These are phyloP conservation scores for Orius insidiosus DNA, from an alignment of 1,140 invertebrate genomes.

Conservation along the genomic window DNA sequence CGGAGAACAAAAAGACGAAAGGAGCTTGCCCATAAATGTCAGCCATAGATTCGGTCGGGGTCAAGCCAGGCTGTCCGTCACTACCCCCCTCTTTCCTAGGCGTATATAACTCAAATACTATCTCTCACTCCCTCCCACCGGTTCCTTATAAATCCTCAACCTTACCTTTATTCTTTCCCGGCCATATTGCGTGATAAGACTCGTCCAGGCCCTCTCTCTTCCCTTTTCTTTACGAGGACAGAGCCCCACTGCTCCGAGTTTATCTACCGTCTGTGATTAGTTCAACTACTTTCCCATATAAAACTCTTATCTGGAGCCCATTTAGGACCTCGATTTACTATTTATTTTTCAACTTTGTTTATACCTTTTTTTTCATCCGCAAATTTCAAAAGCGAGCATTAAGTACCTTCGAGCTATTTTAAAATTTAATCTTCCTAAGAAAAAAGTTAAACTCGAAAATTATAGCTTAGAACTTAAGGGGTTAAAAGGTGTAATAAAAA, in stretches of 20 bases:
- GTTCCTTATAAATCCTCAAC: slow-evolving; percentile 9
- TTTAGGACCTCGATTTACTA: too few relatives aligned
- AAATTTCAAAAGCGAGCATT: too few relatives aligned
- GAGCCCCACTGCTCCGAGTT: background rate
- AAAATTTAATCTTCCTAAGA: too few relatives aligned
- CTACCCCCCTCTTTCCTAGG: background rate
- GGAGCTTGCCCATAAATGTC: slow-evolving; percentile 12
- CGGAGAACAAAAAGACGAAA: slow-evolving; percentile 10
- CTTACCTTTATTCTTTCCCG: slow-evolving; percentile 12
- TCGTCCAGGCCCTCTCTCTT: slow-evolving; percentile 7
- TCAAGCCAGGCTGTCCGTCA: slow-evolving; percentile 13
- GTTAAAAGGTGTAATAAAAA: too few relatives aligned
- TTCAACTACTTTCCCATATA: too few relatives aligned
- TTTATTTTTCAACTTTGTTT: too few relatives aligned
- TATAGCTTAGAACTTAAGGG: too few relatives aligned
- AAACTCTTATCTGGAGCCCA: too few relatives aligned
- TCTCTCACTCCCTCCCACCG: slow-evolving; percentile 2
- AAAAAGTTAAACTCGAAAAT: too few relatives aligned
- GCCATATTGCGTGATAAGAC: slow-evolving; percentile 14
- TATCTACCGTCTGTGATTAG: too few relatives aligned
- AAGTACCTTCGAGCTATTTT: too few relatives aligned
- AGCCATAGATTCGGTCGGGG: slow-evolving; percentile 9
- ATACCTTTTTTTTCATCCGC: too few relatives aligned
- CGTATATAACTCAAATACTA: slow-evolving; percentile 14
- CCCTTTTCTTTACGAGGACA: slow-evolving; percentile 10